These are phyloP conservation scores for Campylomormyrus numenius DNA, from an alignment of 2,113 vertebrate species.

Conservation along the genomic window DNA sequence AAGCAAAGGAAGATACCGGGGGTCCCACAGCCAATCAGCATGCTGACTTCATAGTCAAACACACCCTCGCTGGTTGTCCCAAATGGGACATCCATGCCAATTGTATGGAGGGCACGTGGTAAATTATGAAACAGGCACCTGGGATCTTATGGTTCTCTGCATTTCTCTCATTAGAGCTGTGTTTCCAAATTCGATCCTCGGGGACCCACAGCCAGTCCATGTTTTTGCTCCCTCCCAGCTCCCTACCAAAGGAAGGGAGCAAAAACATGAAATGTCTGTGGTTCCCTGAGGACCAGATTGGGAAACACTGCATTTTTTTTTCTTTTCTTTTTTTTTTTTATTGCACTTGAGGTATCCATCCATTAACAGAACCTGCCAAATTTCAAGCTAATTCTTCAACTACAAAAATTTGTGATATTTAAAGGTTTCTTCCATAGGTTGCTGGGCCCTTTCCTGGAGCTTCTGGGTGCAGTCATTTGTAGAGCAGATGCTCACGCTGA, in stretches of 20 bases:
- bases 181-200: background rate
- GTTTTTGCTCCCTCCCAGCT: background rate
- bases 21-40: slow-evolving; percentile 81
- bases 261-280: background rate
- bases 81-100: slow-evolving; percentile 81
- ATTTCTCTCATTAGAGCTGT: background rate
- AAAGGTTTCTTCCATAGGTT: slow-evolving; percentile 58
- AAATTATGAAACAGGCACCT: background rate
- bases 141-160: background rate
- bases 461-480: slow-evolving; percentile 80
- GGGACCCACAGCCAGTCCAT: background rate
- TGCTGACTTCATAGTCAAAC: slow-evolving; percentile 81
- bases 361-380: background rate
- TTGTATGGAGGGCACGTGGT: slow-evolving; percentile 47
- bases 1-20: slow-evolving; percentile 85
- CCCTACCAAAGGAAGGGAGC: background rate
- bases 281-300: no score
- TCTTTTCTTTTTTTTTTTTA: no score
- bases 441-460: slow-evolving; percentile 57
- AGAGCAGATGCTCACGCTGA: slow-evolving; percentile 74
- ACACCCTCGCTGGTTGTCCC: slow-evolving; percentile 85
- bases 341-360: background rate
- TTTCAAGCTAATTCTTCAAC: background rate
- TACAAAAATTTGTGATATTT: background rate
- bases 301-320: background rate